Evolutionary conservation across 92 coral and sea anemone species (phyloP), one percentile per base, ranked within the genome.

Genomic region (Epizoanthus ramosus): DNA sequence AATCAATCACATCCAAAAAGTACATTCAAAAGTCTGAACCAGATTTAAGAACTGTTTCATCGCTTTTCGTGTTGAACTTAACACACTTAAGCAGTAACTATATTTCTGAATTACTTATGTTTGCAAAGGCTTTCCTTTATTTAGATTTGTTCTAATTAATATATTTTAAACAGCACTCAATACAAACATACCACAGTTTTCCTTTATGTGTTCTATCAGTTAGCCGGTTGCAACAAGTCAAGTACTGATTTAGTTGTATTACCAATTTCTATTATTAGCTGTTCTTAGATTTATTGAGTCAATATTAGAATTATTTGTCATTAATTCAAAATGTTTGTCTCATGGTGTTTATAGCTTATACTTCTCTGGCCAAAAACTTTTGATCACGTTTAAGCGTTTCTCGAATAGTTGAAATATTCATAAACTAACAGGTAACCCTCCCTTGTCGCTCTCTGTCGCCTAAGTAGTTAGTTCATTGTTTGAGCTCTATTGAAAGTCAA

Each of bases 381-480:
- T 61, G 45, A 22, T 60, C 23, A 37, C 22, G 24, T 60, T n/a
- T n/a, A n/a, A n/a, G n/a, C n/a, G n/a, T n/a, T 63, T 39, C 22
- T 60, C 23, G 57, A 77, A 61, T 54, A 37, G 56, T 35, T 19
- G 54, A 77, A 39, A 39, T 50, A 77, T 77, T 69, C 82, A 68
- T 60, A 59, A 69, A 77, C 58, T 41, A 77, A 77, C 37, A 15
- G 13, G 16, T n/a, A 45, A 3, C 22, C 50, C 50, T 37, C 22
- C 70, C 7, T 15, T 43, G 57, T 47, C 23, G 6, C 41, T 77
- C 63, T 14, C 23, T 22, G 71, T 21, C 82, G 65, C 79, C 53
- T 74, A 74, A 74, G 73, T 68, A 68, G 31, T 68, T 43, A 72
- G 43, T 19, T 59, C 60, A 47, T 72, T 72, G 79, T 72, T 50